These are phyloP conservation scores for Dryoscopus gambensis DNA, from an alignment of 2,113 vertebrate species.

Conservation along the genomic window DNA sequence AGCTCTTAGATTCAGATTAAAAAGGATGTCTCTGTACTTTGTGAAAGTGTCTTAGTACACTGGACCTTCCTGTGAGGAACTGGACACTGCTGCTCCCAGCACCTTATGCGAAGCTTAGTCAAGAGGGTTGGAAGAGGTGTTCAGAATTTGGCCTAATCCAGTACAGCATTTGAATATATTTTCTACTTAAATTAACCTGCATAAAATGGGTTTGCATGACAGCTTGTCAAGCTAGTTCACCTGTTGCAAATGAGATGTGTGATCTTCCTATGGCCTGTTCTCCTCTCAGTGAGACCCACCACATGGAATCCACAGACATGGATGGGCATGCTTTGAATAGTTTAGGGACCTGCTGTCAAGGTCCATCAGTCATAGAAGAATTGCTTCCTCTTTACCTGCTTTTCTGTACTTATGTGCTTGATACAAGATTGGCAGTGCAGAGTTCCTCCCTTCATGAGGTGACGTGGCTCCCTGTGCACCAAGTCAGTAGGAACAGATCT, in stretches of 20 bases:
- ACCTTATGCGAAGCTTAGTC: neutral
- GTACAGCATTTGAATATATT: neutral
- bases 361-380: neutral
- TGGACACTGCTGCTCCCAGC: neutral
- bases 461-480: neutral
- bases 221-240: neutral
- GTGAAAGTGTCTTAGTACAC: neutral
- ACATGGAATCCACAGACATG: neutral
- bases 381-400: neutral
- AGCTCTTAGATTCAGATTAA: neutral
- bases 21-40: neutral
- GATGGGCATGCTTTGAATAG: neutral
- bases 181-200: neutral
- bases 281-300: neutral
- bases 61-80: neutral
- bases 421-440: neutral
- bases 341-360: neutral
- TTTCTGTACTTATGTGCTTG: neutral
- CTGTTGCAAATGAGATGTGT: neutral
- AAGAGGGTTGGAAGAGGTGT: neutral
- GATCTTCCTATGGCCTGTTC: neutral
- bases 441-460: accelerated
- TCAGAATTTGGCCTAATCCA: neutral
- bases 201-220: neutral
- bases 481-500: neutral